These are phyloP conservation scores for Synanthedon tipuliformis DNA, from an alignment of 2,888 invertebrate species.

Conservation along the genomic window DNA sequence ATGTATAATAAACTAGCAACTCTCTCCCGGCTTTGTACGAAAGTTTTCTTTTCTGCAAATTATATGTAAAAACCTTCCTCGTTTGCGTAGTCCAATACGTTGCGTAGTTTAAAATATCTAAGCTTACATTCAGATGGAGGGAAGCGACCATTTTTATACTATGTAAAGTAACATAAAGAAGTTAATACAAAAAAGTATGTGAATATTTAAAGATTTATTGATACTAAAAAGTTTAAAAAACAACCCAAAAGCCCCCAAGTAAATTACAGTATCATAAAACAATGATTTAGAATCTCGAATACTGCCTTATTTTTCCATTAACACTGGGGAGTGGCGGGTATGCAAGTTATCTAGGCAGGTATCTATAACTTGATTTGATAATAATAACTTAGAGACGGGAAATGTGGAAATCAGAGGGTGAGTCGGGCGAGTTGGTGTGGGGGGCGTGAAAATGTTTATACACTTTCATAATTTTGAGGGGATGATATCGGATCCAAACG, in stretches of 20 bases:
- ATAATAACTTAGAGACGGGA: conserved; percentile 59
- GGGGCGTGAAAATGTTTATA: conserved; percentile 68
- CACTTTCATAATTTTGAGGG: conserved; percentile 68
- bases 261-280: conserved; percentile 60
- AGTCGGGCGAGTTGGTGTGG: conserved; percentile 25
- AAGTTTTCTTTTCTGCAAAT: too few species aligned
- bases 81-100: too few species aligned
- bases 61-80: too few species aligned
- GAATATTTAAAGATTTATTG: too few species aligned
- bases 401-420: conserved; percentile 48
- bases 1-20: too few species aligned
- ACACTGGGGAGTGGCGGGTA: conserved; percentile 32
- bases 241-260: conserved; percentile 13
- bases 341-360: conserved; percentile 56
- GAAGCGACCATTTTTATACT: too few species aligned
- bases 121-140: too few species aligned
- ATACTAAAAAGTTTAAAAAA: conserved; percentile 9
- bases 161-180: too few species aligned
- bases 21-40: too few species aligned
- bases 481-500: conserved; percentile 56
- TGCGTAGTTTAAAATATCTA: too few species aligned
- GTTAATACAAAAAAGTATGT: too few species aligned
- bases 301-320: conserved; percentile 57
- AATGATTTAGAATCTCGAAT: conserved; percentile 56
- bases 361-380: conserved; percentile 68